Conservation (phyloP, 2,888 invertebrate genomes). For the Priocnemis perturbator region DNA sequence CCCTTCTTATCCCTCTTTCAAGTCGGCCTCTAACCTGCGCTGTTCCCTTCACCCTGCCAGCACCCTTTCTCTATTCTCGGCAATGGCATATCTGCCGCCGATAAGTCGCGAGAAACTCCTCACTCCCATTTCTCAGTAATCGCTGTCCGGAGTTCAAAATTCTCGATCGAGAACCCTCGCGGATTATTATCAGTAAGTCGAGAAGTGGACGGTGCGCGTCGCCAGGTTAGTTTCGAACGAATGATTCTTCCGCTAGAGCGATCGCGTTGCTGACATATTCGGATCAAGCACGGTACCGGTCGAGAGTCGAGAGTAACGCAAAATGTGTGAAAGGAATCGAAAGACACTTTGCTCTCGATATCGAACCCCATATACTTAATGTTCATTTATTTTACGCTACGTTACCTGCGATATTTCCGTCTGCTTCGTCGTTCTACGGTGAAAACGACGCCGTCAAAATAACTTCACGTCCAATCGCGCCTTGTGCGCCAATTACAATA, state of each 20-base stretch:
- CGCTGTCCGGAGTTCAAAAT: slow-evolving; percentile 22
- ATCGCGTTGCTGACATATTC: no score
- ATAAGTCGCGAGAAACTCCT: slow-evolving; percentile 42
- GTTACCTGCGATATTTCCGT: no score
- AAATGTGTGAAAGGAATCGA: no score
- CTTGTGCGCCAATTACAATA: no score
- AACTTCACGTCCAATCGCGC: no score
- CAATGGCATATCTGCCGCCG: slow-evolving; percentile 26
- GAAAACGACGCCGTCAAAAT: no score
- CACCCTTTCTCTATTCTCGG: slow-evolving; percentile 12
- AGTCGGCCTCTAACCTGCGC: slow-evolving; percentile 8
- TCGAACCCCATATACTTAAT: no score
- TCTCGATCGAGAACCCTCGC: slow-evolving; percentile 25
- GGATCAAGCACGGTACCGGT: no score
- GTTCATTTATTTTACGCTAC: no score
- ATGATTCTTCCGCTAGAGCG: not conserved
- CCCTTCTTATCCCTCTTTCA: not conserved
- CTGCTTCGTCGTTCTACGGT: no score
- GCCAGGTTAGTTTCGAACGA: slow-evolving; percentile 18
- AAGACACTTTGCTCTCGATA: no score
- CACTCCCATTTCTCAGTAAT: slow-evolving; percentile 41
- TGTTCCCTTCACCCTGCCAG: not conserved
- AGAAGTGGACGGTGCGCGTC: slow-evolving; percentile 24
- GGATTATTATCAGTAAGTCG: slow-evolving; percentile 25
- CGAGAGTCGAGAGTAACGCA: no score